A percentile compares a stretch with the other conserved stretches of the same genome.
Evolutionary conservation across 2,113 vertebrate genomes (phyloP).

Genomic region (Setophaga petechia): DNA sequence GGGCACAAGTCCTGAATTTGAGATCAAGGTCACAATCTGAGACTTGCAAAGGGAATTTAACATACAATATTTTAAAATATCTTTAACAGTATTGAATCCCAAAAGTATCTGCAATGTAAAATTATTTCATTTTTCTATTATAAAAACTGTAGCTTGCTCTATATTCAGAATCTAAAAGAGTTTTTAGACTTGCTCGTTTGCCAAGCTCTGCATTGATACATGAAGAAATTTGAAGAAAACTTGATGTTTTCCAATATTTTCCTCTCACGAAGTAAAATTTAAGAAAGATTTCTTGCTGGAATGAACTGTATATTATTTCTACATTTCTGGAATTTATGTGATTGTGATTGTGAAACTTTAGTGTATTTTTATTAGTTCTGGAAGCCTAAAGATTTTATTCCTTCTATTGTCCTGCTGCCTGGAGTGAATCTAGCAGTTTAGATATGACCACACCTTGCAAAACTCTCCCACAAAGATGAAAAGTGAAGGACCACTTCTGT

Average conservation of each 20-base stretch:
- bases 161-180: not conserved
- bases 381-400: not conserved
- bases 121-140: not conserved
- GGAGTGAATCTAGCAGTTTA: not conserved
- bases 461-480: not conserved
- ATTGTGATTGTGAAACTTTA: not conserved
- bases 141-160: not conserved
- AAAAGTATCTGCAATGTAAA: not conserved
- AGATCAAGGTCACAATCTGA: not conserved
- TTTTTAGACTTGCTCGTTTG: not conserved
- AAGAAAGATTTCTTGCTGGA: not conserved
- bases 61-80: not conserved
- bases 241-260: not conserved
- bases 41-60: not conserved
- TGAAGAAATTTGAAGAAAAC: not conserved
- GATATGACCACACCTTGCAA: not conserved
- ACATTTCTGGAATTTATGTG: not conserved
- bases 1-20: not conserved
- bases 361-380: not conserved
- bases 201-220: not conserved
- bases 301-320: not conserved
- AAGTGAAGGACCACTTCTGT: not conserved
- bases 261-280: not conserved
- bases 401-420: not conserved
- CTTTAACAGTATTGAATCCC: not conserved